Percentiles rank a stretch among this genome's conserved stretches.
phyloP scores from a whole-genome alignment of 37 sponge, comb jelly and placozoan genomes.

The Aplysina aerophoba region DNA sequence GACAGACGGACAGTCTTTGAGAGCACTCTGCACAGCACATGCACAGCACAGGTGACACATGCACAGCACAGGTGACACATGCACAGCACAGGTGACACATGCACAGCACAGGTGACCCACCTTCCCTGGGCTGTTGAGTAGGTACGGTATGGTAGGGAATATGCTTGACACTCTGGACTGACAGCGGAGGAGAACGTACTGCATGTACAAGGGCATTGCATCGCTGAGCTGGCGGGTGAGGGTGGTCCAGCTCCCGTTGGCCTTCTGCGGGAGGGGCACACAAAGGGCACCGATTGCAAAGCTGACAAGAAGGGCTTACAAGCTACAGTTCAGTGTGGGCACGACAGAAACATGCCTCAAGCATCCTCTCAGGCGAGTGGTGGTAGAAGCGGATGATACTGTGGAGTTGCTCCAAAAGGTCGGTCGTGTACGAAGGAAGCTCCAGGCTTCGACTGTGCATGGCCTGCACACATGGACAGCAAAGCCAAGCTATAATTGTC shows the following conservation, averaged over 20 bases:
- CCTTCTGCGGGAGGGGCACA: too few relatives aligned
- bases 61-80: too few relatives aligned
- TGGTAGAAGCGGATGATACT: constrained; percentile 11
- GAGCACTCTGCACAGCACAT: too few relatives aligned
- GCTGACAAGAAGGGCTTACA: background rate
- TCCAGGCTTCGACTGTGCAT: constrained; percentile 12
- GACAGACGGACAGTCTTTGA: too few relatives aligned
- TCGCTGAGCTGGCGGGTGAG: background rate
- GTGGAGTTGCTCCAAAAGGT: background rate
- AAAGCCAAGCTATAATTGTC: background rate
- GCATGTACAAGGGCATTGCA: constrained; percentile 16
- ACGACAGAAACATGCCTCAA: background rate
- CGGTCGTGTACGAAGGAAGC: background rate
- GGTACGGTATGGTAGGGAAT: constrained; percentile 5
- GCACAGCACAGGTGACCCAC: background rate
- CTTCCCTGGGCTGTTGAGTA: constrained; percentile 8
- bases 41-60: too few relatives aligned
- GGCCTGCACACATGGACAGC: background rate
- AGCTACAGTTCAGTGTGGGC: background rate
- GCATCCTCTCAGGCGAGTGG: constrained; percentile 5
- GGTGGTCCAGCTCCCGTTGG: background rate
- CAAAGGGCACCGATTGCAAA: background rate
- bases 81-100: background rate
- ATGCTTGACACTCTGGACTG: constrained; percentile 13
- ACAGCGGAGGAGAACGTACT: background rate